Evolutionary conservation across 2,113 vertebrate species (phyloP), one percentile per base, ranked within the genome.

Genomic region (Oncorhynchus gorbuscha): DNA sequence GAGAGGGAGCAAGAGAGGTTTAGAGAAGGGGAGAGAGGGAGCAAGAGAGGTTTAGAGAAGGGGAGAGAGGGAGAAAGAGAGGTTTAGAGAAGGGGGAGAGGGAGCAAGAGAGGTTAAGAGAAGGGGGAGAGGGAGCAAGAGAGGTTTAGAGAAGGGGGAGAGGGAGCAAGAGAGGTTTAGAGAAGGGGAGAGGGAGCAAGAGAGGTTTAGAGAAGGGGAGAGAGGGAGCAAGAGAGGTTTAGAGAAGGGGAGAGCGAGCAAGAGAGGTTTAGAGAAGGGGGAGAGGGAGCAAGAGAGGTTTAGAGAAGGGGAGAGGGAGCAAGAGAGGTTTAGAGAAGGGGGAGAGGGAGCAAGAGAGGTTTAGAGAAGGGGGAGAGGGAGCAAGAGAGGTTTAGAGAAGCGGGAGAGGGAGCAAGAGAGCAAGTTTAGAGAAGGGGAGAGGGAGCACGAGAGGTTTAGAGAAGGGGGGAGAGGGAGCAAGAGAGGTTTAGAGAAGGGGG

Each of bases 401-500:
- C n/a, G 67, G 9, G 13, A 2, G 3, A 75, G 64, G 24, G 24
- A 24, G 24, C 24, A 24, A 24, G 24, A 24, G 24, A 39, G 32
- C n/a, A n/a, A n/a, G 18, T 20, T 7, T 30, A 69, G 67, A 65
- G 2, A 11, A 55, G 13, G 67, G 13, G 3, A 24, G 24, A 24
- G 24, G 24, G 24, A 24, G 24, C 24, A 24, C 1, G 24, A 24
- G 24, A 39, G 32, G 18, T 20, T 7, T 30, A 69, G 67, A 65
- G 2, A 11, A 55, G 13, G 67, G 9, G 13, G 70, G 58, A 8
- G 61, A 18, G 26, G 32, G 20, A 39, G 32, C 4, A 26, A 30
- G 28, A 39, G 67, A 24, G 24, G 24, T 24, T 24, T 24, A 79
- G 72, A 76, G 65, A 81, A 81, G 79, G 76, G 71, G 70, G 58